Base-by-base conservation (phyloP, 2,797 vertebrate species). In the Philypnodon macrostomus region DNA sequence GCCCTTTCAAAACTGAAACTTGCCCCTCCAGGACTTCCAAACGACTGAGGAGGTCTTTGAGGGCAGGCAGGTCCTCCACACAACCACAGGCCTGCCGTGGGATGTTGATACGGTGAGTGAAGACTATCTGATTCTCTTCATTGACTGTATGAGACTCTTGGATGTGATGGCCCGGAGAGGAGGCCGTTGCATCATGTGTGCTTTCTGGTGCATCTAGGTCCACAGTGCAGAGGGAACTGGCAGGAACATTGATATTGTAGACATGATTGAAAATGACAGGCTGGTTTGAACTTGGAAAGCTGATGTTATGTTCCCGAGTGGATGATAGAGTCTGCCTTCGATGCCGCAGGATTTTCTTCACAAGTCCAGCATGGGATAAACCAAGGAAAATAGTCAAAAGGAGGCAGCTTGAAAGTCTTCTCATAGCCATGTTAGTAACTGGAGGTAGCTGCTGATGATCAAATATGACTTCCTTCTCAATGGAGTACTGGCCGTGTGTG, bases 101-200 rank as follows among this genome's bases (percentile, higher is more conserved):
- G 50, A 99, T 94, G 78, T 95, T 95, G 75, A 99, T 99, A 34
- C 92, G 93, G 53, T 98, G 96, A 0, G 95, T 99, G 85, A 99
- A 98, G 71, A 99, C 80, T 0, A 99, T 96, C 82, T 98, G 95
- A 84, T 94, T 97, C 36, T 90, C 92, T 15, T 84, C 87, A 0
- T 94, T 77, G 2, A 91, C 5, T 0, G 91, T 92, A 63, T 92
- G 91, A n/a, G n/a, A n/a, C 58, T 96, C 93, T 1, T 91, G 85
- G 10, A 86, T 49, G 8, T 86, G 88, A 61, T 85, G 11, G 76
- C 32, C 12, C 46, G 81, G 21, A 67, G 89, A 29, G 6, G 89
- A 29, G 6, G 10, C 32, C 0, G 59, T 29, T 1, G 40, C 48
- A 0, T 89, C 75, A 10, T 88, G 85, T 0, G 73, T 42, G 0